Conservation (phyloP, 2,888 invertebrate species). For the Eumacrocentrus americanus region DNA sequence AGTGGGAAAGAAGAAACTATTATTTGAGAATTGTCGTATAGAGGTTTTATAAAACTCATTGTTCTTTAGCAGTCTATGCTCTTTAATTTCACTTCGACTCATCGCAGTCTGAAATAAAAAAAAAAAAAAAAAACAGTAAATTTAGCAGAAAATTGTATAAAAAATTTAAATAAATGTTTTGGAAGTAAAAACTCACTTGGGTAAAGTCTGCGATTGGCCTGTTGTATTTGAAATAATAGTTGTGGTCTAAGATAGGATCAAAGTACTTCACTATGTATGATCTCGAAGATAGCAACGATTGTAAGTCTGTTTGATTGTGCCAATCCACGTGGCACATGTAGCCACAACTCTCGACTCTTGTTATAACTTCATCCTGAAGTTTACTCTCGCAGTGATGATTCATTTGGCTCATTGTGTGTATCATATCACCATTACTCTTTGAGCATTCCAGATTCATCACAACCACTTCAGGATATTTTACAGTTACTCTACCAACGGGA, state of each 20-base stretch:
- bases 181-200: slow-evolving; percentile 37
- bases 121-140: background rate
- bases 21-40: slow-evolving; percentile 66
- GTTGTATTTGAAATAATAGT: slow-evolving; percentile 59
- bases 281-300: slow-evolving; percentile 63
- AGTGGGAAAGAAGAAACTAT: slow-evolving; percentile 69
- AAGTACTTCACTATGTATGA: slow-evolving; percentile 64
- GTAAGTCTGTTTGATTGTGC: slow-evolving; percentile 60
- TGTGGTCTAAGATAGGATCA: slow-evolving; percentile 38
- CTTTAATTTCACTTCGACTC: slow-evolving; percentile 57
- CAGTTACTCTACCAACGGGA: slow-evolving; percentile 73
- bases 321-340: slow-evolving; percentile 64
- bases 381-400: slow-evolving; percentile 50
- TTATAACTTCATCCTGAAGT: slow-evolving; percentile 41
- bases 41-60: slow-evolving; percentile 67
- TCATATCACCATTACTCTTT: slow-evolving; percentile 37
- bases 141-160: no score
- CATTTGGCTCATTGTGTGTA: slow-evolving; percentile 48
- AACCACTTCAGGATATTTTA: slow-evolving; percentile 69
- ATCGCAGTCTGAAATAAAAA: slow-evolving; percentile 24
- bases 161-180: no score
- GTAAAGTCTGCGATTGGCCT: slow-evolving; percentile 56
- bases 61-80: slow-evolving; percentile 65
- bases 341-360: slow-evolving; percentile 54
- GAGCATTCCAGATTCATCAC: slow-evolving; percentile 68